Evolutionary conservation across 23 tunicate genomes (phyloP), one percentile per base, ranked within the genome.

Genomic region (Diplosoma virens): DNA sequence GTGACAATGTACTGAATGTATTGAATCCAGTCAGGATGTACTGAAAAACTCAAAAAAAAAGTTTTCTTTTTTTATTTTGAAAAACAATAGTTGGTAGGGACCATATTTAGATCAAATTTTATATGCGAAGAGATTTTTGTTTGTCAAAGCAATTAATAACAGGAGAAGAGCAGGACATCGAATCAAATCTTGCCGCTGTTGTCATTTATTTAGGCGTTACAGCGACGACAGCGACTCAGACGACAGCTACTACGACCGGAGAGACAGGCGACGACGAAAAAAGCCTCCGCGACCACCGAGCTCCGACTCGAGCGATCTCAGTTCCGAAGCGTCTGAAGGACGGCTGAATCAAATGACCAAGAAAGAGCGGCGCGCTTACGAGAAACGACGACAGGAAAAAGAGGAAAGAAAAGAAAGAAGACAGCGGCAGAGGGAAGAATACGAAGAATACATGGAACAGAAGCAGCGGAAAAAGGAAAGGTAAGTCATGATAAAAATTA

Each of bases 391-490:
- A 52, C 73, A 53, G 53, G 96, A 89, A 17, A 89, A 89, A 52
- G 47, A 52, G 20, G 84, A 68, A 33, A 34, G 96, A 18, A 69
- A 82, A 72, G 96, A 89, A 72, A 55, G 65, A 53, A 65, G 88
- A 37, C 81, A 78, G 36, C 77, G 71, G 52, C 66, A 50, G 70
- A 71, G 96, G 34, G 88, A 89, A 37, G 96, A 89, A 82, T 89
- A 82, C 45, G 88, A 89, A 31, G 56, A 84, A 33, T 89, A 89
- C 54, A 32, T 69, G 52, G 88, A 82, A 59, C 82, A 82, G 32
- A 82, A 82, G 32, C 84, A 89, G 32, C 82, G 71, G 61, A 82
- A 77, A 41, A 89, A 89, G 47, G 87, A 89, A 58, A 77, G 96
- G 96, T 89, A 16, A 41, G 45, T 22, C n/a, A n/a, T n/a, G n/a